These are phyloP conservation scores for Oreochromis mossambicus DNA, from an alignment of 2,797 vertebrate genomes.

Conservation along the genomic window DNA sequence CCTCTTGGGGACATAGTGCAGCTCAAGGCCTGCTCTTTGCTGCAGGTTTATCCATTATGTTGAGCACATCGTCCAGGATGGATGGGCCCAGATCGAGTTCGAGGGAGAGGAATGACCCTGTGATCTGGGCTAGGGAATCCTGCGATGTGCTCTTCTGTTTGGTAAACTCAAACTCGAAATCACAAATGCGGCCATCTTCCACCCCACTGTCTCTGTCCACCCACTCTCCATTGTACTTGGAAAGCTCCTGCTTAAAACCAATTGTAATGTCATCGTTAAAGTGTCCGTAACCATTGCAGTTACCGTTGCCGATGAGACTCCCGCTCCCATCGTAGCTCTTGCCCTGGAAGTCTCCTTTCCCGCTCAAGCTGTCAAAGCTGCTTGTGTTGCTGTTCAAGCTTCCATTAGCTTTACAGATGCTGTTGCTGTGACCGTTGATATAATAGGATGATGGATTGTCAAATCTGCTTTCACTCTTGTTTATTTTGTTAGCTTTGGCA, in stretches of 20 bases:
- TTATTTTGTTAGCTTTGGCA: constrained; percentile 73
- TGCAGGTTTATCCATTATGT: constrained; percentile 92
- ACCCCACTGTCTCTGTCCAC: constrained; percentile 84
- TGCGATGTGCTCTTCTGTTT: constrained; percentile 84
- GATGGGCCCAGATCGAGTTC: constrained; percentile 96
- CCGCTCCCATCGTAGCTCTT: constrained; percentile 32
- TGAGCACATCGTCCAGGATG: constrained; percentile 96
- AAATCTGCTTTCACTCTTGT: constrained; percentile 76
- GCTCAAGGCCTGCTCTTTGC: constrained; percentile 73
- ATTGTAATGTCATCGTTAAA: constrained; percentile 54
- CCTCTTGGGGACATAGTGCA: constrained; percentile 16
- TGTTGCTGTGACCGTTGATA: constrained; percentile 76
- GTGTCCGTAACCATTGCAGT: constrained; percentile 47
- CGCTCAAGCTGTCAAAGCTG: constrained; percentile 60
- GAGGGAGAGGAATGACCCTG: constrained; percentile 90
- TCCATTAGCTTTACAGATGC: constrained; percentile 58
- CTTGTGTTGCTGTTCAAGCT: constrained; percentile 67
- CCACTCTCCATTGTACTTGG: constrained; percentile 85
- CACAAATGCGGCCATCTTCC: constrained; percentile 81
- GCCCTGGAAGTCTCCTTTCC: constrained; percentile 49
- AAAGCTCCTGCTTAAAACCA: constrained; percentile 81
- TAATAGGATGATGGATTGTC: constrained; percentile 74
- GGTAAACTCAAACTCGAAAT: constrained; percentile 80
- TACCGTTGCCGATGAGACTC: constrained; percentile 24
- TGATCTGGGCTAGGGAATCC: constrained; percentile 86